phyloP scores from a whole-genome alignment of 2,113 vertebrate genomes.

The Rhinoderma darwinii region DNA sequence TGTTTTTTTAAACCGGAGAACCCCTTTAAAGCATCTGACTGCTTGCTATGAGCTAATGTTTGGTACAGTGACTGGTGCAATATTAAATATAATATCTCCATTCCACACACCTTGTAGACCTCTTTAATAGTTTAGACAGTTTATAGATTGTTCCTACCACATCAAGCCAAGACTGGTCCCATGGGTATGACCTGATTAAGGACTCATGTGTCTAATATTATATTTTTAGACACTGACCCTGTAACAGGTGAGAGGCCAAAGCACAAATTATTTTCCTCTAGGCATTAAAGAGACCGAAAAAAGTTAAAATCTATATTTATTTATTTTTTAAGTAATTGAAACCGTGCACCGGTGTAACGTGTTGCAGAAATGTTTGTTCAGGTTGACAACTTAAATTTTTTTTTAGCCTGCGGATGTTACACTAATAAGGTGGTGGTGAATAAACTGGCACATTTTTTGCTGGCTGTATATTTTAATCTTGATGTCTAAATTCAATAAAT shows the following conservation, averaged over 20 bases:
- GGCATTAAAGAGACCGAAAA: slow-evolving; percentile 14
- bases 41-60: background rate
- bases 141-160: slow-evolving; percentile 2
- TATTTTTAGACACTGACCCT: background rate
- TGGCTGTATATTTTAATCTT: slow-evolving; percentile 78
- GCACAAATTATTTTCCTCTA: slow-evolving; percentile 52
- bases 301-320: slow-evolving; percentile 20
- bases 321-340: slow-evolving; percentile 66
- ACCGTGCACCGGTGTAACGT: slow-evolving; percentile 68
- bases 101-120: background rate
- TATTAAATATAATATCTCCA: background rate
- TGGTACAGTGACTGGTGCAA: background rate
- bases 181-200: background rate
- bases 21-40: background rate
- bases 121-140: background rate
- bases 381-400: slow-evolving; percentile 59
- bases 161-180: background rate
- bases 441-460: slow-evolving; percentile 60
- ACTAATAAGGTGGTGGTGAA: slow-evolving; percentile 73
- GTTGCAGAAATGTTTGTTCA: slow-evolving; percentile 70
- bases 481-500: slow-evolving; percentile 87
- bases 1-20: too few relatives aligned
- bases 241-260: slow-evolving; percentile 48
- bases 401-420: slow-evolving; percentile 68
- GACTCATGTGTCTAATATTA: background rate